Evolutionary conservation across 2,797 vertebrate species (phyloP), one percentile per base, ranked within the genome.

Genomic region (Lateolabrax maculatus): DNA sequence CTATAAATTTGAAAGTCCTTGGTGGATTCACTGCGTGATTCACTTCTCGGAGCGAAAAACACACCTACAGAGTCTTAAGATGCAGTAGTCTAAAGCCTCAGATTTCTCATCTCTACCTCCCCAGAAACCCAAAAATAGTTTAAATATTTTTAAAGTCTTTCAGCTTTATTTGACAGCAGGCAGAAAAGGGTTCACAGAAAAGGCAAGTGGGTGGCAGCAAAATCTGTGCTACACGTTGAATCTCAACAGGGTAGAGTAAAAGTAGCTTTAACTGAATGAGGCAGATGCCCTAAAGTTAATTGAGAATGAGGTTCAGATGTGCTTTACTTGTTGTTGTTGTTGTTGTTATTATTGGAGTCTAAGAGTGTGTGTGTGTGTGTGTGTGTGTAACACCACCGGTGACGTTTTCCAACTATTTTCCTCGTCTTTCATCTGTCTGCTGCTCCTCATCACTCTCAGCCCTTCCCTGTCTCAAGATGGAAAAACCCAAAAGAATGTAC

Each of bases 101-200:
- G 36, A 78, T 75, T 56, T 81, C 53, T 79, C 31, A 61, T 81
- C 53, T 78, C 27, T 72, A 48, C 51, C 48, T 37, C 75, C 51
- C 82, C 27, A 55, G 5, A 68, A 62, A 67, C 43, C 79, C 43
- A 77, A 77, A 75, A 85, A 79, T 79, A 85, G 71, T 71, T 72
- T 44, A 11, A 75, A 70, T 87, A 80, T 85, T 85, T 80, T 75
- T 67, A 69, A 80, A 67, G 63, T 65, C 21, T 75, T 81, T 76
- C 23, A 61, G 46, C 36, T 83, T 72, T 75, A 31, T 83, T 77
- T 79, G 68, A 82, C 31, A 74, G 58, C 66, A 39, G 10, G 64
- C 29, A 18, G 44, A 43, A 71, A 77, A 12, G 15, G 19, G 41
- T 57, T 81, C 34, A 75, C 37, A 58, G 41, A 55, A 61, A 60